phyloP scores from a whole-genome alignment of 35 echinoderm and acorn worm genomes.

The Strongylocentrotus purpuratus region DNA sequence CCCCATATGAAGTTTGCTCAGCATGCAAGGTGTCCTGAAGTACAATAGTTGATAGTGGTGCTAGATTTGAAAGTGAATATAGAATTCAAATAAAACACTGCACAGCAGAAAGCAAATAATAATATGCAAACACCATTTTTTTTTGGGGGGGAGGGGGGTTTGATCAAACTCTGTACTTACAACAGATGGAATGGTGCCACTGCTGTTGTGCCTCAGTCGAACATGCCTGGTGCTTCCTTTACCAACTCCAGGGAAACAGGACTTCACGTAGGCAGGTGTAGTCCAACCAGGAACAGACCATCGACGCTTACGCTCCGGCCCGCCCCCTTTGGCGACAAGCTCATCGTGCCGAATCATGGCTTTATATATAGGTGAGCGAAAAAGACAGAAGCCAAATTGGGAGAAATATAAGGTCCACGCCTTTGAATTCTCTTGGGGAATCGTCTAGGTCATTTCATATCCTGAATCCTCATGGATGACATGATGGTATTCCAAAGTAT shows the following conservation, averaged over 20 bases:
- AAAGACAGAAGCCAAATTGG: background rate
- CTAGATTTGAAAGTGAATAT: too few species aligned
- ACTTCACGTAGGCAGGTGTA: conserved; percentile 13
- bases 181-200: conserved; percentile 23
- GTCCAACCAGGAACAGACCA: conserved; percentile 28
- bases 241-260: conserved; percentile 37
- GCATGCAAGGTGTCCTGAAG: too few species aligned
- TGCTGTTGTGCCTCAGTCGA: conserved; percentile 26
- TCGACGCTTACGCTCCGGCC: conserved; percentile 25
- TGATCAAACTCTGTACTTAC: conserved; percentile 26
- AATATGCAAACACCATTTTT: background rate
- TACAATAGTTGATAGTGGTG: too few species aligned
- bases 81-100: too few species aligned
- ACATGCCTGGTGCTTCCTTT: background rate
- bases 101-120: too few species aligned
- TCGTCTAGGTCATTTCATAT: background rate
- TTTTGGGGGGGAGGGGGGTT: background rate
- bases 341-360: background rate
- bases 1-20: too few species aligned
- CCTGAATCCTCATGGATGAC: background rate
- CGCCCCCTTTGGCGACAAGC: background rate
- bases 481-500: background rate
- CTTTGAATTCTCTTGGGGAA: background rate
- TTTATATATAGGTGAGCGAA: background rate
- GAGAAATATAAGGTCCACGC: background rate